Percentiles rank a stretch among this genome's conserved stretches.
Conservation (phyloP, 2,113 vertebrate genomes). For the Tetrao urogallus region DNA sequence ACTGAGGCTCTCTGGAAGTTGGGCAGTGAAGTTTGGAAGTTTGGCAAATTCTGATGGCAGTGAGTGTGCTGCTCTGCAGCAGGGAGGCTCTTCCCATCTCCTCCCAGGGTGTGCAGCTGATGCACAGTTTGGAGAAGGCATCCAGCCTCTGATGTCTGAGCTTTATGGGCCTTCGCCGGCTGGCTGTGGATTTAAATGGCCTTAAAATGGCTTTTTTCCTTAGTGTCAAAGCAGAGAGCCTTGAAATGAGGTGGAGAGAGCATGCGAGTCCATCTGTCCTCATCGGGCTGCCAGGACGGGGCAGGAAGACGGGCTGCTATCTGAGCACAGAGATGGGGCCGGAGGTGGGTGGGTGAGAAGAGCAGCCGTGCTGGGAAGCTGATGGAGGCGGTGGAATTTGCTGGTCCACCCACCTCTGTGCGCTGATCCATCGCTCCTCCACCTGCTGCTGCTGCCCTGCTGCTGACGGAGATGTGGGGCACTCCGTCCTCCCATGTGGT, state of each 20-base stretch:
- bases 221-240: neutral
- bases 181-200: neutral
- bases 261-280: neutral
- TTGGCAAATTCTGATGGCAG: no score
- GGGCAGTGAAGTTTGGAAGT: no score
- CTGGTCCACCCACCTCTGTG: neutral
- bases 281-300: neutral
- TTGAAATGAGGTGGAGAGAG: neutral
- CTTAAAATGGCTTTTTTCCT: slow-evolving; percentile 2
- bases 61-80: fast-evolving
- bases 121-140: neutral
- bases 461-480: neutral
- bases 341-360: neutral
- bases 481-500: fast-evolving
- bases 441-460: neutral
- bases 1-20: neutral
- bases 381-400: neutral
- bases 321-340: fast-evolving
- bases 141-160: neutral
- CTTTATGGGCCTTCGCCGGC: neutral
- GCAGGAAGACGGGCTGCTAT: neutral
- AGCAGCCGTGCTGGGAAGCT: neutral
- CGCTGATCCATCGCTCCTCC: neutral
- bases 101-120: neutral
- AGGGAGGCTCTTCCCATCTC: neutral